These are phyloP conservation scores for Sterrhoptilus dennistouni DNA, from an alignment of 2,113 vertebrate genomes.

Conservation along the genomic window DNA sequence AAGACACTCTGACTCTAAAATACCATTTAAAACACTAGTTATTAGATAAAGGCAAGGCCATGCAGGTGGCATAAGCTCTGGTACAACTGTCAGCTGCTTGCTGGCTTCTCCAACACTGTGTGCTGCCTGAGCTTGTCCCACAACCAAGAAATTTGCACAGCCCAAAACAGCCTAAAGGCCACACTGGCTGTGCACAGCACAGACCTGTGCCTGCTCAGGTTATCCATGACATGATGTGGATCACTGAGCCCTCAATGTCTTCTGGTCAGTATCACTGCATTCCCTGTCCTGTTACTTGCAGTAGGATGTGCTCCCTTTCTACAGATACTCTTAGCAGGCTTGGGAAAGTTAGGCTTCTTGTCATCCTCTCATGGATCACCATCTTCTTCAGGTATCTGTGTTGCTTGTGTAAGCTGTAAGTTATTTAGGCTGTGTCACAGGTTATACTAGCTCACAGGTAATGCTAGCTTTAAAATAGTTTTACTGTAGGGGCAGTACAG, in stretches of 20 bases:
- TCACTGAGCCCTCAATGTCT: too few species aligned
- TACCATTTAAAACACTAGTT: background rate
- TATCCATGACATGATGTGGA: fast-evolving
- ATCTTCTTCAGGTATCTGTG: background rate
- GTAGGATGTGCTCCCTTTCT: background rate
- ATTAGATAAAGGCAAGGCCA: background rate
- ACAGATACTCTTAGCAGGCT: too few species aligned
- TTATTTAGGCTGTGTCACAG: background rate
- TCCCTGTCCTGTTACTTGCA: background rate
- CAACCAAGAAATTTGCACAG: too few species aligned
- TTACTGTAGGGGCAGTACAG: background rate
- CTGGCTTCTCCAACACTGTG: background rate
- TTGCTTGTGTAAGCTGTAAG: background rate
- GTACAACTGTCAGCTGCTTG: fast-evolving
- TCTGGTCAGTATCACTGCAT: fast-evolving
- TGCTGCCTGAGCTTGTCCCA: background rate
- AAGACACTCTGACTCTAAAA: fast-evolving
- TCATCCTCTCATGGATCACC: background rate
- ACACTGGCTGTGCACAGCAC: background rate
- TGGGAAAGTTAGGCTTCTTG: background rate
- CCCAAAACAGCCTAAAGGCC: background rate
- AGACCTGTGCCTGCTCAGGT: background rate
- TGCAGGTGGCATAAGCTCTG: background rate
- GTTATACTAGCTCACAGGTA: background rate
- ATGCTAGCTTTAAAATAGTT: background rate